Base-by-base conservation (phyloP, 2,797 vertebrate genomes). In the Australoheros facetus region DNA sequence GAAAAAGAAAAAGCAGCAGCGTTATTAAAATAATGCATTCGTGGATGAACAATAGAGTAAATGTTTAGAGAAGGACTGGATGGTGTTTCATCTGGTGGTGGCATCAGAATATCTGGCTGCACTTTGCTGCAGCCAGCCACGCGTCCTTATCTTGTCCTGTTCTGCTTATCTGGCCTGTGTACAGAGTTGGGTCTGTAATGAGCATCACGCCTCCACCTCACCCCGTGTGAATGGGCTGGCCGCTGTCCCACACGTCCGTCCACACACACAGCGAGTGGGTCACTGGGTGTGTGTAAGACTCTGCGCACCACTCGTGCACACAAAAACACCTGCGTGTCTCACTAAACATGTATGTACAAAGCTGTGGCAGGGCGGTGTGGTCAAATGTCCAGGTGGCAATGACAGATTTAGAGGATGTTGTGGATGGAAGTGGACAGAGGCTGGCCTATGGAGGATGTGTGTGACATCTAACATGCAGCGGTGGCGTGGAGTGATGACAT, bases 361-460 rank as follows among this genome's bases (percentile, higher is more conserved):
- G 94, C 95, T 59, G 82, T 70, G 62, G 83, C 56, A 19, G 89
- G 78, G 73, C 45, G 57, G 74, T 72, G 81, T 75, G 84, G 87
- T 88, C 79, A 86, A 82, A 87, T 58, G 73, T 94, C 96, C 95
- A 95, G 96, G 95, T 93, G 12, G 96, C 95, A 97, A 93, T 98
- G 98, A 99, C 97, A 98, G 98, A 99, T 99, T 99, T 99, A 99
- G 96, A 97, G 97, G 96, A 98, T 98, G 97, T 96, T 97, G 96
- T 96, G 97, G 96, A 97, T 91, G 93, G 94, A 95, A 96, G 95
- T 95, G 97, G 97, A 97, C 97, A 97, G 95, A 96, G 96, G 95
- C 96, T 93, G 95, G 94, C 89, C 93, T 95, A 94, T 96, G 96
- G 96, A 96, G 97, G 97, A 97, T 96, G 95, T 92, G 94, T 95